These are phyloP conservation scores for Scomber colias DNA, from an alignment of 2,113 vertebrate species.

Conservation along the genomic window DNA sequence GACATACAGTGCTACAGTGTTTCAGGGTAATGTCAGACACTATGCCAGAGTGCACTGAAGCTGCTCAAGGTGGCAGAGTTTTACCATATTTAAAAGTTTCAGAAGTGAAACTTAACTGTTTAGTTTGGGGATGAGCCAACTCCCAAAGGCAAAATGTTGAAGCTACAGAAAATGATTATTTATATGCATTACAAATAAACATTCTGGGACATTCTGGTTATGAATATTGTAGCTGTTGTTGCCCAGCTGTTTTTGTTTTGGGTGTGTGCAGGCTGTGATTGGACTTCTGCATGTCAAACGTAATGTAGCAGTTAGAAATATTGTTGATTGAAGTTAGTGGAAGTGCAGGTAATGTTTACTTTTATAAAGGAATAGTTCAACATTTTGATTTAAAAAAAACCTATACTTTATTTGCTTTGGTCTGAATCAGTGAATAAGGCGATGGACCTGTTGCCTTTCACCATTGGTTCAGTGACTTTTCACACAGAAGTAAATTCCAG, in stretches of 20 bases:
- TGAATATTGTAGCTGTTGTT: neutral
- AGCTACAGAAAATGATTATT: neutral
- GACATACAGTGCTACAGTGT: neutral
- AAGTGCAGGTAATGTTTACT: too few species aligned
- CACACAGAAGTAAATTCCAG: too few species aligned
- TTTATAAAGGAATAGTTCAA: too few species aligned
- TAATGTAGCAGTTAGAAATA: neutral
- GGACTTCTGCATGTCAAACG: neutral
- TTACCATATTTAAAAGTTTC: neutral
- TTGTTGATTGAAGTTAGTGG: too few species aligned
- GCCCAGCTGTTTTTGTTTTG: neutral
- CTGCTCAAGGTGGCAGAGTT: neutral
- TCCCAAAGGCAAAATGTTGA: neutral
- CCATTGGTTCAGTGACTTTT: too few species aligned
- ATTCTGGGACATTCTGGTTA: neutral
- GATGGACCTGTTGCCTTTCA: too few species aligned
- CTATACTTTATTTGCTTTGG: too few species aligned
- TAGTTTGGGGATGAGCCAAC: neutral
- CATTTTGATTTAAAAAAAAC: too few species aligned
- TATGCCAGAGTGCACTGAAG: neutral
- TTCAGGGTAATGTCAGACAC: neutral
- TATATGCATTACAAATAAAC: neutral
- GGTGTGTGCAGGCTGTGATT: neutral
- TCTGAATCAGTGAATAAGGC: too few species aligned
- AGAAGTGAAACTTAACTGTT: neutral